phyloP scores from a whole-genome alignment of 2,797 vertebrate genomes.

The Vireo griseus region DNA sequence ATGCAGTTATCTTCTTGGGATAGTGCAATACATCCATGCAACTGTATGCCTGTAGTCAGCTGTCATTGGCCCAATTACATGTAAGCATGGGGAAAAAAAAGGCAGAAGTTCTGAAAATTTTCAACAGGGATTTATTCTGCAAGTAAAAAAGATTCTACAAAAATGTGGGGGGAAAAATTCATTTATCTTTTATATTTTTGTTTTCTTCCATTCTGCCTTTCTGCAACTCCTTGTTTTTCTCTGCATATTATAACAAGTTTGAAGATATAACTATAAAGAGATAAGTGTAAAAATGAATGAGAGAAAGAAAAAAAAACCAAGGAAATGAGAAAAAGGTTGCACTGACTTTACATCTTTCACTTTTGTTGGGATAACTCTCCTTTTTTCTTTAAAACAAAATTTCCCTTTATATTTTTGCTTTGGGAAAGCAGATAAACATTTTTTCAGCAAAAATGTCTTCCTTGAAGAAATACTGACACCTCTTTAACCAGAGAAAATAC shows the following conservation, averaged over 20 bases:
- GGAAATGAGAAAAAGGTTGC: neutral
- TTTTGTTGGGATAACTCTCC: neutral
- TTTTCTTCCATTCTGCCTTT: neutral
- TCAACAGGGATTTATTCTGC: neutral
- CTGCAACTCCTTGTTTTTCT: neutral
- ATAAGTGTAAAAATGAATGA: neutral
- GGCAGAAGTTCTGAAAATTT: neutral
- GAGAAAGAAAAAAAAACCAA: neutral
- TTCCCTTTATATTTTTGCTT: neutral
- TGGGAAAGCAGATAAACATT: neutral
- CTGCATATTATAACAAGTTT: neutral
- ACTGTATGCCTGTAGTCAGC: neutral
- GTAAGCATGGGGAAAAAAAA: neutral
- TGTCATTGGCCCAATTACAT: neutral
- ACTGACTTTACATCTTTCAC: neutral
- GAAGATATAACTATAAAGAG: neutral
- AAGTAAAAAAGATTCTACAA: neutral
- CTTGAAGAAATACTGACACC: conserved; percentile 15
- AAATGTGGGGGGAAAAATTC: fast-evolving
- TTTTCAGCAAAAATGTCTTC: conserved; percentile 22
- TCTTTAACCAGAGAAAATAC: conserved; percentile 50
- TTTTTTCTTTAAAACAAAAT: neutral
- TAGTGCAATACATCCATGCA: neutral
- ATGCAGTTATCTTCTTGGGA: neutral
- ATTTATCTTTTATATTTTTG: neutral